phyloP scores from a whole-genome alignment of 1,140 invertebrate genomes.

The Drosophila fuyamai region DNA sequence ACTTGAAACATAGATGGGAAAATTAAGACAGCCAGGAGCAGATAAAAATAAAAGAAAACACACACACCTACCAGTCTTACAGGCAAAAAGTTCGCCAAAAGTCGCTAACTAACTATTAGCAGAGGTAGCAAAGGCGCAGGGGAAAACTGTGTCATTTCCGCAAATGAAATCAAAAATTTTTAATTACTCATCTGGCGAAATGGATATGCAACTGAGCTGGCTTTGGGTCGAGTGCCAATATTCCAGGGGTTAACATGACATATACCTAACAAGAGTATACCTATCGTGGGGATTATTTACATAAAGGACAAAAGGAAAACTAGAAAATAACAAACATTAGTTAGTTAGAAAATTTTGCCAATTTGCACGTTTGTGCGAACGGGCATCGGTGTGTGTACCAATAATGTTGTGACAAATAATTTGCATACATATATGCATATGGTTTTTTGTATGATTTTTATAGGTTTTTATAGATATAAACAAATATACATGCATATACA shows the following conservation, averaged over 20 bases:
- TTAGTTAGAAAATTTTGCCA: conserved; percentile 68
- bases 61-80: conserved; percentile 1
- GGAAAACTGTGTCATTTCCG: conserved; percentile 51
- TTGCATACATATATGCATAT: conserved; percentile 65
- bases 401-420: conserved; percentile 81
- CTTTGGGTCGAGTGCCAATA: conserved; percentile 49
- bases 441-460: conserved; percentile 58
- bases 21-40: conserved; percentile 14
- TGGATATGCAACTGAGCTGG: conserved; percentile 54
- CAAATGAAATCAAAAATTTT: conserved; percentile 61
- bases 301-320: conserved; percentile 23
- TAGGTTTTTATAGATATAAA: conserved; percentile 53
- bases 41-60: conserved; percentile 12
- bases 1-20: conserved; percentile 33
- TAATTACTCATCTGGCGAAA: conserved; percentile 55
- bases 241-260: conserved; percentile 78
- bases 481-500: conserved; percentile 51
- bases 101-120: conserved; percentile 37
- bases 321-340: conserved; percentile 47
- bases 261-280: conserved; percentile 60
- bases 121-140: neutral
- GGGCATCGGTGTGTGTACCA: conserved; percentile 38
- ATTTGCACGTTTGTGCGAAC: conserved; percentile 24
- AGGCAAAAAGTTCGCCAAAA: conserved; percentile 39
- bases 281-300: conserved; percentile 45